Evolutionary conservation across 2,113 vertebrate genomes (phyloP).

Genomic region (Lepus europaeus): DNA sequence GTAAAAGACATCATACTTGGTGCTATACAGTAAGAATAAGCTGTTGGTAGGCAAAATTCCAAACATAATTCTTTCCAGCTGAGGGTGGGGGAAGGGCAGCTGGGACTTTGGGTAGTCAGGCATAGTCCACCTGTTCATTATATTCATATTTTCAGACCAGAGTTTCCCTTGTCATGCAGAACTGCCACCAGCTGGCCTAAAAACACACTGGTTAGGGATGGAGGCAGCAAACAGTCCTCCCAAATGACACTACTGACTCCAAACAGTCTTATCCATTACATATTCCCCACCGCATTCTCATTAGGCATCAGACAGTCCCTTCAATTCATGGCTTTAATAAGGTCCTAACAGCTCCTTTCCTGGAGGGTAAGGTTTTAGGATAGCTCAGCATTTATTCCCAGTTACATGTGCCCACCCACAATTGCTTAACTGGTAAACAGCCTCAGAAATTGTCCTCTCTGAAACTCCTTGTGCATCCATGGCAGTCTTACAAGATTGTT

Average conservation of each 20-base stretch:
- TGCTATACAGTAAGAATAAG: conserved; percentile 22
- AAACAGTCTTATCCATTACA: not conserved
- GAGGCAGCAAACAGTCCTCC: not conserved
- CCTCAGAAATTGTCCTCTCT: not conserved
- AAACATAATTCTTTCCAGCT: conserved; percentile 23
- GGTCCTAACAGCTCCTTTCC: not conserved
- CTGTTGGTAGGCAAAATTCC: not conserved
- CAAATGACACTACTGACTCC: not conserved
- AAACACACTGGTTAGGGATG: not conserved
- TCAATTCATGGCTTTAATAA: conserved; percentile 28
- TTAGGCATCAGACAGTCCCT: conserved; percentile 31
- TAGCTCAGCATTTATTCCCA: conserved; percentile 44
- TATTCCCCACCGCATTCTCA: not conserved
- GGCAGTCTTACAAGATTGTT: conserved; percentile 29
- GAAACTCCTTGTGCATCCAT: not conserved
- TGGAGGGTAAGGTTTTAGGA: not conserved
- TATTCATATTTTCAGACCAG: not conserved
- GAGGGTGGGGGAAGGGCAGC: not conserved
- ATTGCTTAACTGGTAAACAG: conserved; percentile 41
- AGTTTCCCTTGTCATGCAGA: not conserved
- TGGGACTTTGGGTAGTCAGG: not conserved
- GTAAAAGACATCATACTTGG: not conserved
- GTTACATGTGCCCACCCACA: not conserved
- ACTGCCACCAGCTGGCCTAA: not conserved
- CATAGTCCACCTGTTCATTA: too few species aligned